A percentile compares a stretch with the other conserved stretches of the same genome.
phyloP scores from a whole-genome alignment of 2,888 invertebrate species.

The Apamea sordens region DNA sequence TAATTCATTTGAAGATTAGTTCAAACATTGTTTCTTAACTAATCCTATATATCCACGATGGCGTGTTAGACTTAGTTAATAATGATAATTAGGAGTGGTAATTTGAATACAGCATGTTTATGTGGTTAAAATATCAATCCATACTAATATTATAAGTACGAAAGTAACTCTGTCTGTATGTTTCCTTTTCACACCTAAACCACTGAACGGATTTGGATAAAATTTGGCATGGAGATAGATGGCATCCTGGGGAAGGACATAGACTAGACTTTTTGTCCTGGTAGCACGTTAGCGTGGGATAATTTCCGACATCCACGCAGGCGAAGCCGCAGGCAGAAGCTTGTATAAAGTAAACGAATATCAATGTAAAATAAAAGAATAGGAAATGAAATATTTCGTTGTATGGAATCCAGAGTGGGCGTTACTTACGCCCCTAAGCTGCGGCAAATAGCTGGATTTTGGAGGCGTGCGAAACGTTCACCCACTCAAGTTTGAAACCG shows the following conservation, averaged over 20 bases:
- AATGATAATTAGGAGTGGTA: background rate
- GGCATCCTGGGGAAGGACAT: too few species aligned
- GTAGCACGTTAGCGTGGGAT: too few species aligned
- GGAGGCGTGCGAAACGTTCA: background rate
- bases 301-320: too few species aligned
- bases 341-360: background rate
- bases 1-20: background rate
- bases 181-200: too few species aligned
- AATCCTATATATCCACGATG: background rate
- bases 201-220: too few species aligned
- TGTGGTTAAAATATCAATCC: background rate
- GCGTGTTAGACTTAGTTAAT: background rate
- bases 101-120: background rate
- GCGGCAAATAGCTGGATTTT: background rate
- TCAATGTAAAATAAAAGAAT: background rate
- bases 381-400: background rate
- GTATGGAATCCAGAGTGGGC: background rate
- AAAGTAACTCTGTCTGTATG: too few species aligned
- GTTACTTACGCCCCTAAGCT: background rate
- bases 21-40: background rate
- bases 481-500: background rate
- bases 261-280: too few species aligned
- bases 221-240: too few species aligned
- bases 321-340: too few species aligned
- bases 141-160: too few species aligned